These are phyloP conservation scores for Serilophus lunatus DNA, from an alignment of 2,113 vertebrate species.

Conservation along the genomic window DNA sequence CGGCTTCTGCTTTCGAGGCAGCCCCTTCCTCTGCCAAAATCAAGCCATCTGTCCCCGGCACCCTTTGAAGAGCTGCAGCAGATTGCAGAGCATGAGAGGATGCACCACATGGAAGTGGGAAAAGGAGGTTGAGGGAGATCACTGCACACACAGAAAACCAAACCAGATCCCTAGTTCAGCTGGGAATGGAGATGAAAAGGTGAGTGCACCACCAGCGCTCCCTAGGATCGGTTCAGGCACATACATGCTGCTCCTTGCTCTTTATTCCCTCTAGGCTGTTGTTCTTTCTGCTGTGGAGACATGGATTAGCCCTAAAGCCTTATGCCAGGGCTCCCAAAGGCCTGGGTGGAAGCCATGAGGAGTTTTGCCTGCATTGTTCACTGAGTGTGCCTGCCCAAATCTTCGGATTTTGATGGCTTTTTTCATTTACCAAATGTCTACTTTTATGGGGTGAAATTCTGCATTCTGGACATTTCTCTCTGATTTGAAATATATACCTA, in stretches of 20 bases:
- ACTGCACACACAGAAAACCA: neutral
- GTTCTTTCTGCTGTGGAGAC: neutral
- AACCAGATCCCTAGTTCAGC: neutral
- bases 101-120: neutral
- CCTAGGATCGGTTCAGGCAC: neutral
- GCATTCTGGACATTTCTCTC: neutral
- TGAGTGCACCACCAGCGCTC: accelerated
- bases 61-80: neutral
- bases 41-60: neutral
- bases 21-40: slow-evolving; percentile 13
- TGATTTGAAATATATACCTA: neutral
- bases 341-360: neutral
- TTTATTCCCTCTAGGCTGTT: neutral
- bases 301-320: accelerated
- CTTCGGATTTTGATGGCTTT: neutral
- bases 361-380: neutral
- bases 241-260: accelerated
- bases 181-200: neutral
- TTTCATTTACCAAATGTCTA: neutral
- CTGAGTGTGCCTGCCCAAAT: neutral
- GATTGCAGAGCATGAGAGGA: neutral
- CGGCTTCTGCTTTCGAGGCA: neutral
- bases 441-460: neutral
- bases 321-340: neutral
- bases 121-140: neutral